Evolutionary conservation across 2,113 vertebrate species (phyloP), one percentile per base, ranked within the genome.

Genomic region (Bos javanicus): DNA sequence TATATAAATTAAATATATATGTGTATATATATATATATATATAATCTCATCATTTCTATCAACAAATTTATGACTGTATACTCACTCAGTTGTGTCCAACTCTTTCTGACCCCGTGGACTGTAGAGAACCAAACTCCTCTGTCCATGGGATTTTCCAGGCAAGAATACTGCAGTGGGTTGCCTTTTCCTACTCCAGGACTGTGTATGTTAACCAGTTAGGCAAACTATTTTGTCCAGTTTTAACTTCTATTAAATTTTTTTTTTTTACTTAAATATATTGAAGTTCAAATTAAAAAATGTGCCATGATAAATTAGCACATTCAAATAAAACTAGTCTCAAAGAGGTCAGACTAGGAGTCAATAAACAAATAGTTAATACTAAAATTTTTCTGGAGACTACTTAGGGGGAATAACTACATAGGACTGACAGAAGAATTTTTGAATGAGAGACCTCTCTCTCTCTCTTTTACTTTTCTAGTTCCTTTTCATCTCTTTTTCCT

Each of bases 221-320:
- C 16, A 85, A 93, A 5, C 15, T 84, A 8, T 50, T 88, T 62
- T 85, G 26, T 74, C 28, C 36, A 88, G 6, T 88, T 76, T 76
- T 85, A 85, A 85, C 4, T 62, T 33, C 6, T 67, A 64, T 64
- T 93, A 81, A 67, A 50, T 82, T 57, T 64, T 83, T 85, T 83
- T 85, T 76, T 19, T 78, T 19, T 48, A 59, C 62, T 56, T 95
- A 80, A 64, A 57, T 57, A 43, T 33, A 28, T 43, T 59, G 5
- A 64, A 82, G 2, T 83, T 95, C 48, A 25, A 87, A 50, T 91
- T 25, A 7, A 94, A 96, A 96, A 93, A 85, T 88, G 5, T 15
- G 52, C 28, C 8, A 10, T 28, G 12, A n/a, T 6, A 82, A n/a
- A 88, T 62, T 36, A 64, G 13, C 3, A 90, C 16, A 11, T 82